These are phyloP conservation scores for Thaumatotibia leucotreta DNA, from an alignment of 1,140 invertebrate genomes.

Conservation along the genomic window DNA sequence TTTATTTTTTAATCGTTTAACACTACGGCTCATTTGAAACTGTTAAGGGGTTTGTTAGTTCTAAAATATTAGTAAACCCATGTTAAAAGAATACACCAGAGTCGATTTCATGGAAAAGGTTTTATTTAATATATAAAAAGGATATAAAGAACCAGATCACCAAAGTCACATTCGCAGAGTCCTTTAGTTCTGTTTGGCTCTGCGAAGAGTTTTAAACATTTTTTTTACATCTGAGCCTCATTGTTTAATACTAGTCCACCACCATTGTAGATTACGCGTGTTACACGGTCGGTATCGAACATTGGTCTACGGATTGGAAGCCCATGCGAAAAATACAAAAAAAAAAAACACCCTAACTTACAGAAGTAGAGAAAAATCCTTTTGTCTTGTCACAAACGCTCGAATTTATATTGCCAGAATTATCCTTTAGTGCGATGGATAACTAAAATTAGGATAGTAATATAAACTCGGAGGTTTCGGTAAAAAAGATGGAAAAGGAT, in stretches of 20 bases:
- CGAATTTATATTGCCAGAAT: too few relatives aligned
- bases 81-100: constrained; percentile 75
- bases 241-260: constrained; percentile 43
- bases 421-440: too few relatives aligned
- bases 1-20: constrained; percentile 20
- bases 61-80: constrained; percentile 67
- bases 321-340: constrained; percentile 34
- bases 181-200: constrained; percentile 1
- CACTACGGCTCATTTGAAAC: constrained; percentile 28
- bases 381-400: too few relatives aligned
- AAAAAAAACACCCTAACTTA: too few relatives aligned
- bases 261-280: constrained; percentile 46
- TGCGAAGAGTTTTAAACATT: constrained; percentile 9
- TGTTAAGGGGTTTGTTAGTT: constrained; percentile 62
- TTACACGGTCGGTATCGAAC: constrained; percentile 48
- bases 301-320: constrained; percentile 42
- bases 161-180: constrained; percentile 29
- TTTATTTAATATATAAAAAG: constrained; percentile 75
- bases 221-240: constrained; percentile 26
- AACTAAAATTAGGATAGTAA: too few relatives aligned
- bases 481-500: too few relatives aligned
- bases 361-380: too few relatives aligned
- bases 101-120: constrained; percentile 74
- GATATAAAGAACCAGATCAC: constrained; percentile 69
- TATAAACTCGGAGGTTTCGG: too few relatives aligned